Evolutionary conservation across 2,113 vertebrate species (phyloP), one percentile per base, ranked within the genome.

Genomic region (Solea senegalensis): DNA sequence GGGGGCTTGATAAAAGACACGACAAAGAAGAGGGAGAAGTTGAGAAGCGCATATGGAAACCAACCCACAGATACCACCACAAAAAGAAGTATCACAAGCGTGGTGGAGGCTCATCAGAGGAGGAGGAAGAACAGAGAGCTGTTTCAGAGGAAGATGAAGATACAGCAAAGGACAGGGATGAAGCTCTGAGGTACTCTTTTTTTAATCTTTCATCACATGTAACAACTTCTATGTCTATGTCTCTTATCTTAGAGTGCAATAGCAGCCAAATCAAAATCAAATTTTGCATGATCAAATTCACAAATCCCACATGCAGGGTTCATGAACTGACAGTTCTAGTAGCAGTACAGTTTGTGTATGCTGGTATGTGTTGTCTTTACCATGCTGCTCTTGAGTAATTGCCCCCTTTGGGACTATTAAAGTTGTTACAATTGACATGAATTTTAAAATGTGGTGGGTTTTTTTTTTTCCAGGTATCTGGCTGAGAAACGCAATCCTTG

Each of bases 401-500:
- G 34, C 34, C 34, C 34, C 5, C 5, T 4, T 34, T 34, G 34
- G 34, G 34, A 34, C 34, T 34, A 34, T 34, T 34, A 2, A 3
- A 34, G 3, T 34, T 34, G 34, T 34, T 34, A 34, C 3, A 34
- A 34, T 34, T 34, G 34, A 21, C 21, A 21, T 21, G 21, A 34
- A 34, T 34, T 34, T 34, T 34, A 34, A 34, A 34, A 21, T 21
- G 21, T 21, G 21, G 44, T 48, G 12, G 12, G 11, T 12, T 5
- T 15, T 7, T 16, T 58, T 0, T 78, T 76, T 85, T 66, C 54
- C 78, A 92, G 91, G 52, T 91, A 90, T 63, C 72, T 92, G 12
- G 75, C 84, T 16, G 85, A 93, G 68, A 96, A 95, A 72, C 92
- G 93, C 21, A 90, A 91, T 9, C 81, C 88, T 0, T 92, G 89